Conservation (phyloP, 1,140 invertebrate species). For the Micrasema longulum region DNA sequence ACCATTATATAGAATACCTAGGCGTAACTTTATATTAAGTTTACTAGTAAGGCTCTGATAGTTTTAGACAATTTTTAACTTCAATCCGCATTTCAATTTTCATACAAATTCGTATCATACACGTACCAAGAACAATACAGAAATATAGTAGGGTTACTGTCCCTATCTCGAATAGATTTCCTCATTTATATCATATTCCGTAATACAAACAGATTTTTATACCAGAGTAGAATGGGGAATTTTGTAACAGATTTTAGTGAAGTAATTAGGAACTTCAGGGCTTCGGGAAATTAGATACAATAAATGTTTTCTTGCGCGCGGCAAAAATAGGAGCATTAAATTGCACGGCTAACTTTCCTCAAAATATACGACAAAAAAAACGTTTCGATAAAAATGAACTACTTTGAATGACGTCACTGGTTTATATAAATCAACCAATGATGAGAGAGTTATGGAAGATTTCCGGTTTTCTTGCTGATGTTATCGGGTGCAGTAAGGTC, state of each 20-base stretch:
- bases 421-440: too few relatives aligned
- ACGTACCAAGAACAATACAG: background rate
- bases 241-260: background rate
- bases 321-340: too few relatives aligned
- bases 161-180: constrained; percentile 9
- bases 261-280: background rate
- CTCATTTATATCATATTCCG: constrained; percentile 11
- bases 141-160: background rate
- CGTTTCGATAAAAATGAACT: too few relatives aligned
- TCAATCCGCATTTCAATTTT: background rate
- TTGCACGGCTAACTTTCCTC: background rate
- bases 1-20: too few relatives aligned
- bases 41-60: too few relatives aligned
- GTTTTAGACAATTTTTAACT: background rate
- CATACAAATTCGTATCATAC: background rate
- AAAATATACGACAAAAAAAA: background rate
- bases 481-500: too few relatives aligned
- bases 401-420: too few relatives aligned
- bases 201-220: constrained; percentile 5
- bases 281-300: background rate
- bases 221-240: background rate
- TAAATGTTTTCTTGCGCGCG: too few relatives aligned
- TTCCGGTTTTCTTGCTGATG: too few relatives aligned
- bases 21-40: background rate
- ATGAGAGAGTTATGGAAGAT: too few relatives aligned